phyloP scores from a whole-genome alignment of 2,797 vertebrate species.

The Lindbergichthys nudifrons region DNA sequence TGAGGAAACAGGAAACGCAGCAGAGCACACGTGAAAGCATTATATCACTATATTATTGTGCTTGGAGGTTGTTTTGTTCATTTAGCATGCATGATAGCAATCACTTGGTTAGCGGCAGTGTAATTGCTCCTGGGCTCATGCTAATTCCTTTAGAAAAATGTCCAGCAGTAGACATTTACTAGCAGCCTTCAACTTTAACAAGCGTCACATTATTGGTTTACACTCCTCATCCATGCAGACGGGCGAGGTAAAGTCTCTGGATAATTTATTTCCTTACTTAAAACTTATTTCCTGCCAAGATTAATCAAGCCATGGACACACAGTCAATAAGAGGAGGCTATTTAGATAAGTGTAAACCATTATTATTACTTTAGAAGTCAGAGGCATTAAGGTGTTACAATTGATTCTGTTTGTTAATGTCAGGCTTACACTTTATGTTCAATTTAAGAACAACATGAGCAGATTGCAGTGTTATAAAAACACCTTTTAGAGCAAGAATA shows the following conservation, averaged over 20 bases:
- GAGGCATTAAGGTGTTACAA: constrained; percentile 47
- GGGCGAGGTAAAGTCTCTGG: constrained; percentile 40
- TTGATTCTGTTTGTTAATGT: constrained; percentile 57
- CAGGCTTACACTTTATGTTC: constrained; percentile 17
- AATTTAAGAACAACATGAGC: constrained; percentile 14
- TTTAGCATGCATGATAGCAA: constrained; percentile 58
- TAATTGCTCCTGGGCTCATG: constrained; percentile 59
- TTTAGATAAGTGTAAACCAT: constrained; percentile 76
- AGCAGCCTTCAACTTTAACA: constrained; percentile 73
- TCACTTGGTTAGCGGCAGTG: constrained; percentile 55
- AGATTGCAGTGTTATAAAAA: constrained; percentile 7
- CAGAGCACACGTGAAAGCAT: constrained; percentile 7
- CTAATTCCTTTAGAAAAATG: constrained; percentile 64
- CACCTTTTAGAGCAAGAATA: constrained; percentile 5
- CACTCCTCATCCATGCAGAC: constrained; percentile 39
- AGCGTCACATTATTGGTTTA: constrained; percentile 65
- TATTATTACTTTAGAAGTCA: constrained; percentile 72
- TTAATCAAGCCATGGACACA: constrained; percentile 60
- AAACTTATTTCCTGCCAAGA: constrained; percentile 64
- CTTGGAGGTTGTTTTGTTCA: constrained; percentile 47
- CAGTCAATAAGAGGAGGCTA: constrained; percentile 72
- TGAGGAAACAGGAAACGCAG: background rate
- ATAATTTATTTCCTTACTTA: constrained; percentile 67
- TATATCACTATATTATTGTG: constrained; percentile 23
- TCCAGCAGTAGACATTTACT: constrained; percentile 64